These are phyloP conservation scores for Spatulosminthurus flaviceps DNA, from an alignment of 2,888 invertebrate genomes.

Conservation along the genomic window DNA sequence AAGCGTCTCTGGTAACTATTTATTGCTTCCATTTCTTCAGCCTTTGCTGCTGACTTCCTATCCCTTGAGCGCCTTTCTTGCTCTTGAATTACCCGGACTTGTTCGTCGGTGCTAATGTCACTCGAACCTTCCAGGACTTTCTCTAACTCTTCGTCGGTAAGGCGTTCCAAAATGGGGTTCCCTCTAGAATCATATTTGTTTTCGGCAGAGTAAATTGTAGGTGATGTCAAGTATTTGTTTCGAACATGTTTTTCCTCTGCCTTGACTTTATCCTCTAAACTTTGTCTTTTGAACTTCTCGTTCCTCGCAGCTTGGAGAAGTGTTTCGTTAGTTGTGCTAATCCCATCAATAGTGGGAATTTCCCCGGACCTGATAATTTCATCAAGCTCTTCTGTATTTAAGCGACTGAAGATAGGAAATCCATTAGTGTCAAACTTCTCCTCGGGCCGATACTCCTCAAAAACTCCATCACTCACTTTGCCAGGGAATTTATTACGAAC, in stretches of 20 bases:
- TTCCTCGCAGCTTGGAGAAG: background rate
- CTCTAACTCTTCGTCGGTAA: background rate
- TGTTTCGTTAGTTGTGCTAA: background rate
- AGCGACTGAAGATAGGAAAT: background rate
- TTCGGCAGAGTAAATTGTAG: background rate
- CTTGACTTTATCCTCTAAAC: background rate
- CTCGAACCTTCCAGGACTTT: background rate
- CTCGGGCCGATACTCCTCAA: background rate
- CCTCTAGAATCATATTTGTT: conserved; percentile 32
- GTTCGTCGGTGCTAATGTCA: background rate
- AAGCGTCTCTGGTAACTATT: background rate
- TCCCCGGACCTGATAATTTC: background rate
- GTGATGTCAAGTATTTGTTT: background rate
- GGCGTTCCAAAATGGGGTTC: conserved; percentile 22
- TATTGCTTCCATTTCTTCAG: background rate
- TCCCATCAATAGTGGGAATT: background rate
- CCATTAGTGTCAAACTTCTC: conserved; percentile 26
- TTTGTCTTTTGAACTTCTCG: background rate
- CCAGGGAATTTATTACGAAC: background rate
- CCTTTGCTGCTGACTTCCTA: background rate
- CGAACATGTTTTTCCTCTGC: background rate
- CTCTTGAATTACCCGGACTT: background rate
- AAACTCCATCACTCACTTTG: background rate
- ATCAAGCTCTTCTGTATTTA: conserved; percentile 21
- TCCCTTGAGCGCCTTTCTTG: background rate